Evolutionary conservation across 2,113 vertebrate genomes (phyloP).

Genomic region (Nothoprocta pentlandii): DNA sequence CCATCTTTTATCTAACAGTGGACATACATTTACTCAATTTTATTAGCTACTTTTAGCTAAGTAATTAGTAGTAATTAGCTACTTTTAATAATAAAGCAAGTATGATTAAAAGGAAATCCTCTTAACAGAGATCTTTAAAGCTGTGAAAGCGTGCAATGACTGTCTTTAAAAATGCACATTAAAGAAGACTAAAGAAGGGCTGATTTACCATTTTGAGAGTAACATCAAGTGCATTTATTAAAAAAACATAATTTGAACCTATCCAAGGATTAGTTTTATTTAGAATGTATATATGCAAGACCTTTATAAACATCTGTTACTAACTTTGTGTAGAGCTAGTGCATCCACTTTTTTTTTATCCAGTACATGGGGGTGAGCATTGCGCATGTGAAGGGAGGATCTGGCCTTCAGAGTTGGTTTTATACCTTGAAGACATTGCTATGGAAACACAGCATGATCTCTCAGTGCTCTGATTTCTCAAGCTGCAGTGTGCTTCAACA

Average conservation of each 20-base stretch:
- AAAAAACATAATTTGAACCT: neutral
- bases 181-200: neutral
- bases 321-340: neutral
- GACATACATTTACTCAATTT: neutral
- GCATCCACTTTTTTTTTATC: neutral
- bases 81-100: too few species aligned
- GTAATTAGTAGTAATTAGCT: neutral
- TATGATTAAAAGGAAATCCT: neutral
- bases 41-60: neutral
- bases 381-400: conserved; percentile 39
- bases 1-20: neutral
- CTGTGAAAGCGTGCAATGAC: neutral
- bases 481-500: conserved; percentile 30
- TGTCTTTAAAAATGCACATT: neutral
- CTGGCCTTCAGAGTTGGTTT: conserved; percentile 51
- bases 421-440: conserved; percentile 68
- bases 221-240: neutral
- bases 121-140: neutral
- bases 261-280: neutral
- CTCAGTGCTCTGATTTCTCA: conserved; percentile 63
- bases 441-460: conserved; percentile 71
- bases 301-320: neutral
- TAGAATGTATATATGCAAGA: neutral
- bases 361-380: neutral
- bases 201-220: neutral